A percentile compares a stretch with the other conserved stretches of the same genome.
phyloP scores from a whole-genome alignment of 2,888 invertebrate species.

The Acanthococcus lagerstroemiae region DNA sequence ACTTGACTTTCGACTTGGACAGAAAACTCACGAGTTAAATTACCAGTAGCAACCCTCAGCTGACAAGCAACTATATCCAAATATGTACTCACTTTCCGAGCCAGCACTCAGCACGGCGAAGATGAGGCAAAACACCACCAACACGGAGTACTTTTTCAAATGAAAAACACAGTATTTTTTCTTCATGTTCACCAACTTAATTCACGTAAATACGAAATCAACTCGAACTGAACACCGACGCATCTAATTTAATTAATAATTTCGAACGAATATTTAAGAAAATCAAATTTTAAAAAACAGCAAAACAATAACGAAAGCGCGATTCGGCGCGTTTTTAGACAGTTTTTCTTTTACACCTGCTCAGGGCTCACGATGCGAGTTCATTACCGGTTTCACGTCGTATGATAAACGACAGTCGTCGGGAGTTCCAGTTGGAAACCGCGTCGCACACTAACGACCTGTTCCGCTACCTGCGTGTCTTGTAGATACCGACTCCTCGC shows the following conservation, averaged over 20 bases:
- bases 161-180: conserved; percentile 27
- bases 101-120: neutral
- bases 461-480: conserved; percentile 20
- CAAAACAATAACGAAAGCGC: neutral
- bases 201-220: neutral
- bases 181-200: conserved; percentile 5
- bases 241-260: neutral
- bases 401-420: conserved; percentile 19
- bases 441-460: conserved; percentile 25
- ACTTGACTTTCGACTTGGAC: too few relatives aligned
- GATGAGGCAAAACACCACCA: conserved; percentile 21
- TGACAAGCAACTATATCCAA: too few relatives aligned
- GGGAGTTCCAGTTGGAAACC: conserved; percentile 28
- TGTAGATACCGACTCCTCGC: neutral
- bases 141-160: conserved; percentile 21
- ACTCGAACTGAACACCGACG: neutral
- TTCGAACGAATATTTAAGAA: neutral
- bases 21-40: too few relatives aligned
- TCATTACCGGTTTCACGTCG: conserved; percentile 27
- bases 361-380: conserved; percentile 23
- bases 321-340: neutral
- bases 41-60: too few relatives aligned
- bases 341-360: conserved; percentile 18
- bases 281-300: too few relatives aligned
- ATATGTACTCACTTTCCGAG: conserved; percentile 19